Percentiles rank a stretch among this genome's conserved stretches.
These are phyloP conservation scores for Deladenus siricidicola DNA, from an alignment of 2,888 invertebrate species.

Conservation along the genomic window DNA sequence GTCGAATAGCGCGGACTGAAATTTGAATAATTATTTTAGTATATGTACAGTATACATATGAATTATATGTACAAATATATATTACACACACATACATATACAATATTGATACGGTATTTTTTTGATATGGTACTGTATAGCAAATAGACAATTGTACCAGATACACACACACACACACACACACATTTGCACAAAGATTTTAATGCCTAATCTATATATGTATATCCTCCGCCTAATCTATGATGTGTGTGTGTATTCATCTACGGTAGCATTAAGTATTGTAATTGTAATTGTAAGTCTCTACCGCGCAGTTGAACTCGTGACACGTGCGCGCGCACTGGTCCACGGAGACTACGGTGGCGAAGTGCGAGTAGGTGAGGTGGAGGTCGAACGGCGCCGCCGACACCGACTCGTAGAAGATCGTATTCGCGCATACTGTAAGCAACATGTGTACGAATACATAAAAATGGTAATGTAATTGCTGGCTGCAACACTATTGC, in stretches of 20 bases:
- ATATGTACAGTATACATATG: background rate
- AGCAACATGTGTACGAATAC: background rate
- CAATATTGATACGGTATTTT: too few species aligned
- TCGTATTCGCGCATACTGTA: conserved; percentile 42
- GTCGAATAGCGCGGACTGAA: conserved; percentile 49
- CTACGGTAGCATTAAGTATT: background rate
- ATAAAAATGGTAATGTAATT: background rate
- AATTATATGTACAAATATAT: too few species aligned
- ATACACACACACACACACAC: too few species aligned
- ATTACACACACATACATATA: too few species aligned
- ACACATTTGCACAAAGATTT: too few species aligned
- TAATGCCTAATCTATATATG: too few species aligned
- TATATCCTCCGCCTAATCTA: too few species aligned
- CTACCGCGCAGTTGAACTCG: conserved; percentile 51
- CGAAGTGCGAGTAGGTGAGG: conserved; percentile 50
- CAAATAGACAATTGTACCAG: too few species aligned
- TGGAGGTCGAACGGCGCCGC: conserved; percentile 30
- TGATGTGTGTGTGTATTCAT: too few species aligned
- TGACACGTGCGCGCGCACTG: conserved; percentile 52
- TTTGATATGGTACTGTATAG: too few species aligned
- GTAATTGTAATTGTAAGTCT: background rate
- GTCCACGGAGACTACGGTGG: conserved; percentile 52
- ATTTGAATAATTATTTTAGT: background rate
- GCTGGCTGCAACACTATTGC: too few species aligned
- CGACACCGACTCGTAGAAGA: conserved; percentile 38